Conservation (phyloP, 2,888 invertebrate species). For the Lasioglossum oenotherae region DNA sequence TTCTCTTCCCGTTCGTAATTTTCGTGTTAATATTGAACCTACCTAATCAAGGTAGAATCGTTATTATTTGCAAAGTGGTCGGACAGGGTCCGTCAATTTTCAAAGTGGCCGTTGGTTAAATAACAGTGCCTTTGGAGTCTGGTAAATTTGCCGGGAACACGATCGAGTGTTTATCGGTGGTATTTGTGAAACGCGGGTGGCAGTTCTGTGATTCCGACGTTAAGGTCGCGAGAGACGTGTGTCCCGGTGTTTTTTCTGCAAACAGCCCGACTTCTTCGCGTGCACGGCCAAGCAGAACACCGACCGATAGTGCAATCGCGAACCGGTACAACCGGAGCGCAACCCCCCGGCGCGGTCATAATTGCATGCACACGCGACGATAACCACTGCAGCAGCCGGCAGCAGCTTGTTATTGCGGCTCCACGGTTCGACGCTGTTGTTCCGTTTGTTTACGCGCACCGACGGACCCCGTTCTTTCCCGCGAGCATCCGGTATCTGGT, state of each 20-base stretch:
- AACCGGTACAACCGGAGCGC: constrained; percentile 24
- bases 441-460: constrained; percentile 34
- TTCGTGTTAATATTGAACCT: not conserved
- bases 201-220: not conserved
- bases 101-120: not conserved
- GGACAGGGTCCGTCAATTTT: not conserved
- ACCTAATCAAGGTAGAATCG: not conserved
- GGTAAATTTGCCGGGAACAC: constrained; percentile 4
- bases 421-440: constrained; percentile 42
- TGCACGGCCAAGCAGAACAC: constrained; percentile 28
- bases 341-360: constrained; percentile 31
- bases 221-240: not conserved
- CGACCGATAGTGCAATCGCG: constrained; percentile 49
- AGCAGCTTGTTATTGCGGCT: constrained; percentile 48
- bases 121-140: not conserved
- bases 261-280: constrained; percentile 29
- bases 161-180: not conserved
- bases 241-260: constrained; percentile 1
- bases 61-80: not conserved
- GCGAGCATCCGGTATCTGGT: not conserved
- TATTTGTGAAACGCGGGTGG: not conserved
- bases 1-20: not conserved
- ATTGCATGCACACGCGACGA: constrained; percentile 49
- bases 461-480: constrained; percentile 21
- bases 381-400: constrained; percentile 24